Percentiles rank a stretch among this genome's conserved stretches.
These are phyloP conservation scores for Megaceryle alcyon DNA, from an alignment of 2,797 vertebrate genomes.

Conservation along the genomic window DNA sequence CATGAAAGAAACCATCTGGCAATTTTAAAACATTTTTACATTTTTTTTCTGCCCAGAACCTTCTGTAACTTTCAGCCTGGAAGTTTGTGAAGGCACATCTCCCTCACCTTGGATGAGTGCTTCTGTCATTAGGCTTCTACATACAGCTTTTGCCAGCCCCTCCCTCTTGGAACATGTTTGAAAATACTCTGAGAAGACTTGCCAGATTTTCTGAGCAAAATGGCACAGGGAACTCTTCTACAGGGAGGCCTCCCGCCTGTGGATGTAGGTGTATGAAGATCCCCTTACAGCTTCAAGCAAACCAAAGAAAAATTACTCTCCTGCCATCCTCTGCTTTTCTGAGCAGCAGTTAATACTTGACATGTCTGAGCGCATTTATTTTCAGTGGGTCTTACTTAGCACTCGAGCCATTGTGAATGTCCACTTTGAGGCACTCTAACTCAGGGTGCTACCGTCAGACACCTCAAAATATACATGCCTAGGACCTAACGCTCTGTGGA, in stretches of 20 bases:
- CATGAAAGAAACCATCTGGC: neutral
- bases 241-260: neutral
- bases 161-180: neutral
- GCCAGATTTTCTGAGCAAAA: neutral
- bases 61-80: neutral
- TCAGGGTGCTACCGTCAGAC: neutral
- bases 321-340: neutral
- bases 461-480: neutral
- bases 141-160: neutral
- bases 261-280: neutral
- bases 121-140: neutral
- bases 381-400: neutral
- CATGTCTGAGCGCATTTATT: neutral
- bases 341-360: neutral
- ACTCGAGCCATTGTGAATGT: neutral
- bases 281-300: neutral
- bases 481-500: neutral
- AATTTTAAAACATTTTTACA: neutral
- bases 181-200: neutral
- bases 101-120: neutral
- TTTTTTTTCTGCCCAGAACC: neutral
- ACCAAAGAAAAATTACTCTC: neutral
- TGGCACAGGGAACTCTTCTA: neutral
- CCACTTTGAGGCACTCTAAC: neutral
- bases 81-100: neutral